Base-by-base conservation (phyloP, 2,113 vertebrate species). In the Collichthys lucidus region DNA sequence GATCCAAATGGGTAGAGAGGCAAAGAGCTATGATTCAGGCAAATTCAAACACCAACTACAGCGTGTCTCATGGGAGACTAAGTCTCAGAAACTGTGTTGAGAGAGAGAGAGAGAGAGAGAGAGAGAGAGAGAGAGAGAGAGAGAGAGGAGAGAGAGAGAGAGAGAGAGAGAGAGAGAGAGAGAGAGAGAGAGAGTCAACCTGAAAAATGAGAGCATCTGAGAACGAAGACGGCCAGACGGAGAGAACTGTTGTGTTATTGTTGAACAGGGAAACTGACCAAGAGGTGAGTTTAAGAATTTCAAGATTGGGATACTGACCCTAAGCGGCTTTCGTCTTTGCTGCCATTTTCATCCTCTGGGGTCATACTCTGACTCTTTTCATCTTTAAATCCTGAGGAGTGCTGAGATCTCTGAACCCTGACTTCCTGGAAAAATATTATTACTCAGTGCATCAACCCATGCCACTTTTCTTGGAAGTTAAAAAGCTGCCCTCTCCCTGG, bases 371-470 rank as follows among this genome's bases (percentile, higher is more conserved):
- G 44, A 61, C 59, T 73, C 68, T 71, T 71, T 79, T 79, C 49
- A 83, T 67, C 64, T 80, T 75, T 9, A 67, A 67, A 67, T 75
- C 80, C 77, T 26, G 31, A 49, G 60, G 24, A 86, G 66, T 1
- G 8, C 17, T 1, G 7, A 40, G 44, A 29, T 82, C 68, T 75
- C 64, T 83, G 73, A 70, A 72, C 60, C 57, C 47, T 46, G 74
- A 74, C 52, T 79, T 68, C 11, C n/a, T 77, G 16, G 49, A 14
- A 50, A 63, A 77, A 31, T 63, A 87, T 82, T 72, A 57, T 79
- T 64, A 79, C 83, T 87, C 73, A 20, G 26, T 4, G 29, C 20
- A 11, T 78, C 26, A 56, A 57, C 16, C 57, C 57, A 46, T 56
- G 24, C 17, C 40, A 46, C 8, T 46, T 67, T 44, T 84, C 35